A percentile compares a stretch with the other conserved stretches of the same genome.
phyloP scores from a whole-genome alignment of 1,140 invertebrate genomes.

The Chironomus tepperi region DNA sequence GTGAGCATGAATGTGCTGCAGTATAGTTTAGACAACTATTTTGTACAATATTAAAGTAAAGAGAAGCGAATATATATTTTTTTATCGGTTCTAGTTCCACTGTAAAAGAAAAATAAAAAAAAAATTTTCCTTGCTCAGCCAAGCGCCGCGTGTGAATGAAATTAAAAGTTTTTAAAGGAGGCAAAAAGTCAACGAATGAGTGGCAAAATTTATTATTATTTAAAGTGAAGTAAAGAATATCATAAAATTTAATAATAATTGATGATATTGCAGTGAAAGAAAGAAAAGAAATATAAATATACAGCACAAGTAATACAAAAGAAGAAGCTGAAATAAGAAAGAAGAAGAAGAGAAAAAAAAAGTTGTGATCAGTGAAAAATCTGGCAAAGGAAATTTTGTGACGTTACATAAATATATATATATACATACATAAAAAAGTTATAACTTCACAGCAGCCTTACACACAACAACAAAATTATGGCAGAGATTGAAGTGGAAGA shows the following conservation, averaged over 20 bases:
- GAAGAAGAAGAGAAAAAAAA: background rate
- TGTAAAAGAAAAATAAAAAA: too few species aligned
- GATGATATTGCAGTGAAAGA: background rate
- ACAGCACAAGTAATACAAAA: background rate
- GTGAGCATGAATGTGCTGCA: slow-evolving; percentile 10
- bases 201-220: background rate
- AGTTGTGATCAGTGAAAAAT: slow-evolving; percentile 9
- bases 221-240: background rate
- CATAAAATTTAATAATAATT: background rate
- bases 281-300: background rate
- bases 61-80: background rate
- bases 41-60: background rate
- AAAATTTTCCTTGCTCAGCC: background rate
- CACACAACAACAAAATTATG: slow-evolving; percentile 24
- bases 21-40: slow-evolving; percentile 16
- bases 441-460: background rate
- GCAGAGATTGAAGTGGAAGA: slow-evolving; percentile 38
- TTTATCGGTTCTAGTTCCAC: slow-evolving; percentile 1
- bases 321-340: background rate
- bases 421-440: background rate
- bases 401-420: background rate
- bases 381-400: background rate
- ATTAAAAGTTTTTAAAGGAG: slow-evolving; percentile 2
- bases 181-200: background rate
- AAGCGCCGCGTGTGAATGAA: slow-evolving; percentile 4